Evolutionary conservation across 2,888 invertebrate genomes (phyloP).

Genomic region (Drosophila algonquin): DNA sequence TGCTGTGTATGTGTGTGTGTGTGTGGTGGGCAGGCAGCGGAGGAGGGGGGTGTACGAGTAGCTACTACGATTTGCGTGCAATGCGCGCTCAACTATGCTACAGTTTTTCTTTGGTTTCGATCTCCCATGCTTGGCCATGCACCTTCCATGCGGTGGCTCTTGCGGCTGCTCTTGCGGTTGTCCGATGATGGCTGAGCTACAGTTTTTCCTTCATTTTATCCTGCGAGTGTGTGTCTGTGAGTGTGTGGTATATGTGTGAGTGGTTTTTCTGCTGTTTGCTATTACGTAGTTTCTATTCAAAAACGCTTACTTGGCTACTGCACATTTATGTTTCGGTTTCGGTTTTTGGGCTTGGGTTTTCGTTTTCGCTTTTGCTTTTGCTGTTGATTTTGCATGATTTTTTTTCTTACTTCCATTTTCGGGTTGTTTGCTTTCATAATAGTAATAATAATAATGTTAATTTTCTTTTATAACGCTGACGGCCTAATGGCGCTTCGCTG

Average conservation of each 20-base stretch:
- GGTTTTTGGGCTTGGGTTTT: conserved; percentile 15
- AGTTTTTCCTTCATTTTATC: conserved; percentile 18
- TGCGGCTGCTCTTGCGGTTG: conserved; percentile 9
- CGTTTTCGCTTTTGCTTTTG: conserved; percentile 28
- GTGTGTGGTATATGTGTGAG: conserved; percentile 17
- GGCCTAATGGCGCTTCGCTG: conserved; percentile 57
- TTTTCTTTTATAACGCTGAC: conserved; percentile 59
- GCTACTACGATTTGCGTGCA: conserved; percentile 63
- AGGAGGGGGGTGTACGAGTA: conserved; percentile 1
- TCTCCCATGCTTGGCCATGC: conserved; percentile 5
- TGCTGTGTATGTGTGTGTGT: conserved; percentile 10
- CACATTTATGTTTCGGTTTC: conserved; percentile 64
- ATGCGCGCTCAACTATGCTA: conserved; percentile 64
- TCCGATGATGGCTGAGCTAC: conserved; percentile 5
- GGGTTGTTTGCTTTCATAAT: conserved; percentile 56
- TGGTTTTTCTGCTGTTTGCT: conserved; percentile 59
- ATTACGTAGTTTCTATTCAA: conserved; percentile 69
- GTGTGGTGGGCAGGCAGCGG: neutral
- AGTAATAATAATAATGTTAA: conserved; percentile 73
- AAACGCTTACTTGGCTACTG: conserved; percentile 78
- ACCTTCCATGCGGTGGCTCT: conserved; percentile 10
- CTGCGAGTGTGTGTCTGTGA: conserved; percentile 20
- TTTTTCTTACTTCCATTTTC: conserved; percentile 25
- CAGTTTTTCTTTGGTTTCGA: conserved; percentile 20
- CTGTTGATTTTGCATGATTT: conserved; percentile 33